These are phyloP conservation scores for Cepphus grylle DNA, from an alignment of 2,113 vertebrate species.

Conservation along the genomic window DNA sequence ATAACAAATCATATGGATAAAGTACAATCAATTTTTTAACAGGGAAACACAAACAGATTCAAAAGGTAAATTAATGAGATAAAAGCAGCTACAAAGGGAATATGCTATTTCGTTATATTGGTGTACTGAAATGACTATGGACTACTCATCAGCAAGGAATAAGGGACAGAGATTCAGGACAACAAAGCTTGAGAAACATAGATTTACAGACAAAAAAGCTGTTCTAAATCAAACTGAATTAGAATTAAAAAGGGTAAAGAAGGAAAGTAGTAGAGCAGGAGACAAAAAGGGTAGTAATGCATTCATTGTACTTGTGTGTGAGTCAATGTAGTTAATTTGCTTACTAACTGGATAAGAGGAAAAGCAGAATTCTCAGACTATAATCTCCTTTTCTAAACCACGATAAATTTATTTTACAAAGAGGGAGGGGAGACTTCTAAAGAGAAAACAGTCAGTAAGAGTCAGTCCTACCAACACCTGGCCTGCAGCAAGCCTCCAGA, in stretches of 20 bases:
- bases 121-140: background rate
- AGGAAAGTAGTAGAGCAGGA: background rate
- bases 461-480: background rate
- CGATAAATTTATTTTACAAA: background rate
- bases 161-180: background rate
- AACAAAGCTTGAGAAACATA: background rate
- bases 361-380: background rate
- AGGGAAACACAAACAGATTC: background rate
- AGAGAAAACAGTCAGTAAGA: background rate
- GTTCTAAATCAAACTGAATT: background rate
- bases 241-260: background rate
- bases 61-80: background rate
- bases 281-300: background rate
- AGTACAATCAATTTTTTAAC: background rate
- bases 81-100: background rate
- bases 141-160: background rate
- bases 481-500: background rate
- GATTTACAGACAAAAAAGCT: background rate
- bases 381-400: background rate
- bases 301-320: background rate
- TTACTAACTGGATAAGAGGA: background rate
- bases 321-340: background rate
- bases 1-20: background rate
- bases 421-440: background rate
- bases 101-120: accelerated